Evolutionary conservation across 2,113 vertebrate species (phyloP).

Genomic region (Opisthocomus hoazin): DNA sequence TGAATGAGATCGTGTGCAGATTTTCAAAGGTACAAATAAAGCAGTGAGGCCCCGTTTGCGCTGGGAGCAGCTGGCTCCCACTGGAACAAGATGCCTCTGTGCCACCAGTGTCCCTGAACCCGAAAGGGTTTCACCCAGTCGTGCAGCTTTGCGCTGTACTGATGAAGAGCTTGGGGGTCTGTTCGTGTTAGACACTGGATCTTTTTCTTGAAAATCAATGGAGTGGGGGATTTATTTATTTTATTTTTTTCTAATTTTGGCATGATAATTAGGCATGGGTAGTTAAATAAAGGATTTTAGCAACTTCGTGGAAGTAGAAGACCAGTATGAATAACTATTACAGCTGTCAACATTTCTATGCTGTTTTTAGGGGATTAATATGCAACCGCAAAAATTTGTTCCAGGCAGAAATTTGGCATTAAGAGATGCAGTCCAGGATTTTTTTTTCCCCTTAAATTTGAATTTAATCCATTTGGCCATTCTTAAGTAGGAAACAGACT

Average conservation of each 20-base stretch:
- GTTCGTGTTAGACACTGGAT: background rate
- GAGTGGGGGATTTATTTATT: background rate
- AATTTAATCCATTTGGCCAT: background rate
- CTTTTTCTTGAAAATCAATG: background rate
- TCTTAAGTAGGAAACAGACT: background rate
- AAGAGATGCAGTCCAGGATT: background rate
- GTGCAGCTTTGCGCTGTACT: background rate
- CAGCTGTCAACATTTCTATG: conserved; percentile 45
- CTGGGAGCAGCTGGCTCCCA: background rate
- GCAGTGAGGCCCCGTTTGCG: background rate
- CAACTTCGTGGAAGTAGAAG: background rate
- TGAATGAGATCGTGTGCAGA: background rate
- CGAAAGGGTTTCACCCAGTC: background rate
- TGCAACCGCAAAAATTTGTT: conserved; percentile 43
- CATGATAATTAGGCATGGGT: conserved; percentile 8
- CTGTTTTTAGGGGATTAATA: conserved; percentile 24
- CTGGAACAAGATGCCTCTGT: background rate
- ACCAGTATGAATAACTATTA: background rate
- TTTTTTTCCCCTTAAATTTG: background rate
- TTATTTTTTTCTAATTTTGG: background rate
- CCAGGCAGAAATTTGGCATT: conserved; percentile 45
- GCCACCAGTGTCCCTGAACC: background rate
- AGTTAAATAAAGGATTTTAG: conserved; percentile 12
- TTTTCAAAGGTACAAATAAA: background rate
- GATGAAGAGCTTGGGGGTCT: background rate